Conservation (phyloP, 2,888 invertebrate species). For the Drosophila longiperda region DNA sequence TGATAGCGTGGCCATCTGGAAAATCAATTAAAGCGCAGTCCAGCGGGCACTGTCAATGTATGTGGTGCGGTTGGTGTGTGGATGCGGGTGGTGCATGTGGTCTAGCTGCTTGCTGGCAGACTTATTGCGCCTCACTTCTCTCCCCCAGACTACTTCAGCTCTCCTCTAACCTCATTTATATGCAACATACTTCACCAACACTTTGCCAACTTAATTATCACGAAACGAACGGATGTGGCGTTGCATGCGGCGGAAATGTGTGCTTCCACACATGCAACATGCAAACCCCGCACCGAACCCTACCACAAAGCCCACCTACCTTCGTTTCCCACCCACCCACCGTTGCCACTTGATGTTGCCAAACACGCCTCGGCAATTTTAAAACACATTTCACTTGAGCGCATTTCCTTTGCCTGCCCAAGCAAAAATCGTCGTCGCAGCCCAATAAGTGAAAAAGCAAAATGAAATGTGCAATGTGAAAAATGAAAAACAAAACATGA, state of each 20-base stretch:
- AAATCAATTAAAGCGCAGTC: constrained; percentile 73
- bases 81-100: constrained; percentile 13
- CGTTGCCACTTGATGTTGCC: constrained; percentile 56
- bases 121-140: constrained; percentile 34
- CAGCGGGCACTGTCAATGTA: constrained; percentile 21
- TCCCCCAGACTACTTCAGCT: background rate
- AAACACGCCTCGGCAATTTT: constrained; percentile 76
- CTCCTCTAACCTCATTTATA: background rate
- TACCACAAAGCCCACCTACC: background rate
- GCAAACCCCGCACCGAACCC: background rate
- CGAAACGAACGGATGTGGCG: constrained; percentile 72
- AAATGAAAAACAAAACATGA: constrained; percentile 27
- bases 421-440: constrained; percentile 35
- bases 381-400: constrained; percentile 76
- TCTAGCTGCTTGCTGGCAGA: constrained; percentile 15
- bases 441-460: background rate
- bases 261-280: constrained; percentile 26
- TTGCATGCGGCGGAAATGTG: constrained; percentile 70
- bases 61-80: constrained; percentile 5
- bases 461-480: constrained; percentile 6
- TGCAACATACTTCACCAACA: background rate
- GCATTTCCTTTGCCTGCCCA: constrained; percentile 44
- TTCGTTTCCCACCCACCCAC: background rate
- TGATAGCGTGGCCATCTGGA: constrained; percentile 77
- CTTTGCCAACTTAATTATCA: constrained; percentile 70